Evolutionary conservation across 2,888 invertebrate species (phyloP).

Genomic region (Agrenia bidenticulata): DNA sequence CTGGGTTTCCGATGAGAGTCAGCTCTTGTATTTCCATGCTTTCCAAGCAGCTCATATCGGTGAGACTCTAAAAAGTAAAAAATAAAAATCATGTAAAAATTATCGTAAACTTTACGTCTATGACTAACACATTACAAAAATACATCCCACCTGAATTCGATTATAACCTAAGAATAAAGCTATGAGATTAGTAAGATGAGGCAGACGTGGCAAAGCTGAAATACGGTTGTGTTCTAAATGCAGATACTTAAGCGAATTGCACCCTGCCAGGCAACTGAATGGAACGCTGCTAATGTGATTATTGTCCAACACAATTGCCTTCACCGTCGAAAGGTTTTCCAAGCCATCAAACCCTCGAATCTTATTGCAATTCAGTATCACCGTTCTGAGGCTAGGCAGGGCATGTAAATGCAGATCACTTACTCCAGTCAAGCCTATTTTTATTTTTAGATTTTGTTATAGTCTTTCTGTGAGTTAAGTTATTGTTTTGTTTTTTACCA

Average conservation of each 20-base stretch:
- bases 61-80: slow-evolving; percentile 37
- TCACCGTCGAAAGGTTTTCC: slow-evolving; percentile 40
- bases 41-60: slow-evolving; percentile 36
- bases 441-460: too few relatives aligned
- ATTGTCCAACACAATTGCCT: slow-evolving; percentile 47
- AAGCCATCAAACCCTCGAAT: slow-evolving; percentile 44
- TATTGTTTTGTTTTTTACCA: slow-evolving; percentile 42
- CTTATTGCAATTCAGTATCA: slow-evolving; percentile 49
- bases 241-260: slow-evolving; percentile 46
- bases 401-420: slow-evolving; percentile 47
- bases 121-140: not conserved
- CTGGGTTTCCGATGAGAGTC: slow-evolving; percentile 43
- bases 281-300: slow-evolving; percentile 48
- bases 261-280: slow-evolving; percentile 41
- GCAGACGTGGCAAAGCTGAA: slow-evolving; percentile 44
- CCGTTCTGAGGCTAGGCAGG: slow-evolving; percentile 45
- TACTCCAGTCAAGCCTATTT: slow-evolving; percentile 33
- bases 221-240: slow-evolving; percentile 51
- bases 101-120: not conserved
- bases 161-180: slow-evolving; percentile 48
- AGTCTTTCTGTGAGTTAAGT: slow-evolving; percentile 6
- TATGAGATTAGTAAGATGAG: slow-evolving; percentile 46
- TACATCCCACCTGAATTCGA: slow-evolving; percentile 44
- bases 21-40: slow-evolving; percentile 36
- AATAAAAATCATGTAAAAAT: slow-evolving; percentile 7